phyloP scores from a whole-genome alignment of 2,888 invertebrate genomes.

The Himalopsyche japonica region DNA sequence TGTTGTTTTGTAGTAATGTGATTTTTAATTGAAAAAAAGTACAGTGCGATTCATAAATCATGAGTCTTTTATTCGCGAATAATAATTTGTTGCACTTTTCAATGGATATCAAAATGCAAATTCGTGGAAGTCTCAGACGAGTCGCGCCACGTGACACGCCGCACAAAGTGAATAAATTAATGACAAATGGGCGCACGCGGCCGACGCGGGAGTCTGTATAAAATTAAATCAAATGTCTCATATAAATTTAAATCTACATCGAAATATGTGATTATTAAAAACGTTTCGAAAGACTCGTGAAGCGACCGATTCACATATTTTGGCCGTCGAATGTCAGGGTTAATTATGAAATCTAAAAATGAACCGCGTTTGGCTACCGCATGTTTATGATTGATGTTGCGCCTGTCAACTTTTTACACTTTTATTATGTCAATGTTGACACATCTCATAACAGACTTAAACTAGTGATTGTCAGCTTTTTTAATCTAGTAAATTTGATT shows the following conservation, averaged over 20 bases:
- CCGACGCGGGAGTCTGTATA: slow-evolving; percentile 10
- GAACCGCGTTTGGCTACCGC: not conserved
- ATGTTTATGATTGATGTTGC: not conserved
- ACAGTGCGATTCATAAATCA: not conserved
- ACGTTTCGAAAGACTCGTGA: not conserved
- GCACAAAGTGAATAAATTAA: not conserved
- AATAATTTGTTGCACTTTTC: not conserved
- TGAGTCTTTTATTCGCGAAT: not conserved
- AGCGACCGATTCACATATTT: not conserved
- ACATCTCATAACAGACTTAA: not conserved
- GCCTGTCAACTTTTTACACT: not conserved
- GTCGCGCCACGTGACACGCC: not conserved
- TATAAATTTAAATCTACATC: slow-evolving; percentile 11
- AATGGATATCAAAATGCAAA: not conserved
- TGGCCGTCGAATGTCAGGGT: not conserved
- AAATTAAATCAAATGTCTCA: slow-evolving; percentile 14
- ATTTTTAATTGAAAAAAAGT: not conserved
- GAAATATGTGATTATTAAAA: not conserved
- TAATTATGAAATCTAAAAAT: not conserved
- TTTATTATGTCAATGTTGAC: not conserved
- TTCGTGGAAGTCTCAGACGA: not conserved
- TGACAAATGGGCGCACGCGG: not conserved
- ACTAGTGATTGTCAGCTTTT: no score
- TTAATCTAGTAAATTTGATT: no score
- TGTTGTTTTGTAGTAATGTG: no score